Percentiles rank a stretch among this genome's conserved stretches.
phyloP scores from a whole-genome alignment of 2,888 invertebrate species.

The Uloborus plumipes region DNA sequence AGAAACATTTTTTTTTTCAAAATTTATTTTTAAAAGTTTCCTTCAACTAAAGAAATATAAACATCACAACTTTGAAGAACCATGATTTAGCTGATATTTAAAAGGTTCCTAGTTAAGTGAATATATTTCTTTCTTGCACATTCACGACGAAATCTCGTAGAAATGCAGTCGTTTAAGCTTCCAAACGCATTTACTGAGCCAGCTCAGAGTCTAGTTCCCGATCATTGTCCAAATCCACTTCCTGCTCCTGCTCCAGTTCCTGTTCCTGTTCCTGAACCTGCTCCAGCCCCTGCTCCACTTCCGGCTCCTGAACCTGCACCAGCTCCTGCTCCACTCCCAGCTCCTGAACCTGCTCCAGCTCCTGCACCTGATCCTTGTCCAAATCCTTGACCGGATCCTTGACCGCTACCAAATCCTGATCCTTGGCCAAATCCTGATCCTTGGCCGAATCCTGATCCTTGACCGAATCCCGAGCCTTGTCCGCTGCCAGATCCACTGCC shows the following conservation, averaged over 20 bases:
- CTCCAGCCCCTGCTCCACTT: not conserved
- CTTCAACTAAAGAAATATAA: too few species aligned
- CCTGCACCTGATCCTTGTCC: not conserved
- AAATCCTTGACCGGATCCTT: not conserved
- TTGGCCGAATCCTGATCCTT: not conserved
- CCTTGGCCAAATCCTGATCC: not conserved
- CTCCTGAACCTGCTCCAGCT: not conserved
- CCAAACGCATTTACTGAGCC: not conserved
- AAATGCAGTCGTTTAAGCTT: too few species aligned
- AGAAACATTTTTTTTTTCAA: not conserved
- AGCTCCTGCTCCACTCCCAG: not conserved
- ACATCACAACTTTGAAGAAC: too few species aligned
- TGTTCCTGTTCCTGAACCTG: not conserved
- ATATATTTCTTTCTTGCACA: too few species aligned
- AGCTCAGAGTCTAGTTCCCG: not conserved
- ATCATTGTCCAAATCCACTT: not conserved
- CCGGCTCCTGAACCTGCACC: slow-evolving; percentile 1
- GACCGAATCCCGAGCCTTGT: not conserved
- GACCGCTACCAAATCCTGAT: not conserved
- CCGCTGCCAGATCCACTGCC: not conserved
- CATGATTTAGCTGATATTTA: too few species aligned
- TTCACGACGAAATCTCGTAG: too few species aligned
- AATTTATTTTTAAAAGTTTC: too few species aligned
- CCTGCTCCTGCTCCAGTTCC: not conserved
- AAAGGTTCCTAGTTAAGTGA: too few species aligned